Base-by-base conservation (phyloP, 2,113 vertebrate species). In the Nettapus auritus region DNA sequence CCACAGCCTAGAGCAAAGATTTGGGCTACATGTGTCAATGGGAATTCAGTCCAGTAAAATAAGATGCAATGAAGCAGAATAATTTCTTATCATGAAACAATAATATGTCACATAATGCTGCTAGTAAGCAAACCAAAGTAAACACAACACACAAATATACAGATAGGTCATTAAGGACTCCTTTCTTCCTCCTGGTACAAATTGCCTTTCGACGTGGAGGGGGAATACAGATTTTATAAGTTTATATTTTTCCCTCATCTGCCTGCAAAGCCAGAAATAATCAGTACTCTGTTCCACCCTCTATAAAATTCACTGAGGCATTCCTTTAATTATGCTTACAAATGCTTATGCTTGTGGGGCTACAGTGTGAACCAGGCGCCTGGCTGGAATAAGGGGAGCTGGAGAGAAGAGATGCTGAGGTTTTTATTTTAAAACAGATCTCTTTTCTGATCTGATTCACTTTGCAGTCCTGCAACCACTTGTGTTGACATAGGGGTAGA, bases 291-390 rank as follows among this genome's bases (percentile, higher is more conserved):
- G 2, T 88, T 83, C 34, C 14, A 75, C 23, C 20, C 56, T 52
- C 38, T 71, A n/a, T 84, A 71, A 86, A 95, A 88, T 78, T 88
- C 86, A 67, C 55, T 25, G 36, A 81, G 33, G 13, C 38, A 76
- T 88, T 86, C 33, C 38, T 92, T 94, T 84, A 84, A 64, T 90
- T 78, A 25, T n/a, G 26, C 83, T 90, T 89, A 56, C 28, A 25
- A 67, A 56, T 34, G 38, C 66, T 82, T 53, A 42, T 60, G 46
- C n/a, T 89, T 81, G 16, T 84, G 80, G 23, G 48, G 11, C 56
- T 82, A 33, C 42, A 5, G 1, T 64, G 33, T 57, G 69, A 82
- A 77, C 20, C n/a, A 80, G 40, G 20, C 1, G 4, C 34, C 81
- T 28, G 17, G n/a, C 52, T 89, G 53, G 38, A 75, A 81, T 86